Evolutionary conservation across 2,113 vertebrate species (phyloP), one percentile per base, ranked within the genome.

Genomic region (Notechis scutatus): DNA sequence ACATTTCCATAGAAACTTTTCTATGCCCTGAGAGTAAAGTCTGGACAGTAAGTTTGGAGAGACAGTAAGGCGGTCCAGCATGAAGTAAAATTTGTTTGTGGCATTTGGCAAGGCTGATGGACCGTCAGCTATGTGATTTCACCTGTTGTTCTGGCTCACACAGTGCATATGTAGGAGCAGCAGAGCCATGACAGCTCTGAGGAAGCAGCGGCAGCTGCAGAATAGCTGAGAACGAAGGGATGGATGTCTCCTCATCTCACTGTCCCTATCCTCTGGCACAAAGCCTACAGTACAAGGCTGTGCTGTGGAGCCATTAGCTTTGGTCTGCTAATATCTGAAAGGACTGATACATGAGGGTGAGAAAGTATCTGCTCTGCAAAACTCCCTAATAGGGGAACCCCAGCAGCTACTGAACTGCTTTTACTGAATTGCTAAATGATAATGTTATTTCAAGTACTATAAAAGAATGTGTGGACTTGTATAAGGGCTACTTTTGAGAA

Each of bases 11-110:
- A 4, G 0, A 0, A 93, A 56, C 56, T 26, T 1, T 0, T 0
- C 6, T 0, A 0, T 54, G 10, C 7, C 34, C 74, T 81, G 74
- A 20, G 3, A 42, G 74, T 81, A 42, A 81, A 42, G 7, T 81
- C 34, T 81, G 34, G 74, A 21, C 34, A 81, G 34, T 21, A 39
- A 20, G 2, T 85, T 45, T 34, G 9, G 0, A 0, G 8, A n/a
- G 47, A 3, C 57, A 85, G 26, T 20, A 24, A 0, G 0, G 42
- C 57, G 11, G 14, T 5, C 7, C 0, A 69, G 34, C 45, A 57
- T 47, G n/a, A 23, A 21, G 4, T 39, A 26, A 89, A 29, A 5
- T 12, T n/a, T 50, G 52, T 26, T 21, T 34, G 29, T 47, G 91
- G 93, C 45, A 91, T 85, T 6, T 12, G 50, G 91, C 8, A 56